Evolutionary conservation across 2,797 vertebrate genomes (phyloP).

Genomic region (Chromobotia macracanthus): DNA sequence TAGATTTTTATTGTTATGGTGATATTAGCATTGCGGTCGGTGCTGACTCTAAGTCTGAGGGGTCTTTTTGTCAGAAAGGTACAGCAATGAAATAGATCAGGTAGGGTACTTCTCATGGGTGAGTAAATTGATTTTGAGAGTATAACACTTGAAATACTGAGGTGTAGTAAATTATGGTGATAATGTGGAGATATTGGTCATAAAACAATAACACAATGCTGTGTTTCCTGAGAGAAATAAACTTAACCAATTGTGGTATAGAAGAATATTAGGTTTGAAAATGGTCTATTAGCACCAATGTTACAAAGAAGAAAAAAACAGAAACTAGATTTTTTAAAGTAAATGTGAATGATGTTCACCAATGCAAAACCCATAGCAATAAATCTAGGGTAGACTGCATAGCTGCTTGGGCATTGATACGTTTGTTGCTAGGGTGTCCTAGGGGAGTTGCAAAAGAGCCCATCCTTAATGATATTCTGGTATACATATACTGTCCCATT

Average conservation of each 20-base stretch:
- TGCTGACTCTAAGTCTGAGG: slow-evolving; percentile 70
- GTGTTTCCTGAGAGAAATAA: slow-evolving; percentile 18
- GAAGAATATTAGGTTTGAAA: slow-evolving; percentile 16
- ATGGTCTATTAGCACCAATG: neutral
- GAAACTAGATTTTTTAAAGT: neutral
- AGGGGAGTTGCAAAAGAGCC: neutral
- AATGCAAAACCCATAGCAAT: neutral
- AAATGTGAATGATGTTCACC: neutral
- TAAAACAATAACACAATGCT: slow-evolving; percentile 16
- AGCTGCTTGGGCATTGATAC: neutral
- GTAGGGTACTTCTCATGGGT: slow-evolving; percentile 50
- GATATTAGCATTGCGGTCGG: slow-evolving; percentile 82
- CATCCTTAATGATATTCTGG: too few species aligned
- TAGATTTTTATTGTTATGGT: slow-evolving; percentile 78
- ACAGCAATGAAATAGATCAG: slow-evolving; percentile 54
- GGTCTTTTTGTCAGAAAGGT: slow-evolving; percentile 68
- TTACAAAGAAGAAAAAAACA: neutral
- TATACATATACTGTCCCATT: too few species aligned
- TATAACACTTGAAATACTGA: slow-evolving; percentile 20
- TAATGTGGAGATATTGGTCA: slow-evolving; percentile 9
- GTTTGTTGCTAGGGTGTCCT: neutral
- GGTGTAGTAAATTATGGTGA: slow-evolving; percentile 23
- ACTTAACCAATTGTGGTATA: slow-evolving; percentile 1
- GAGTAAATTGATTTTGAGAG: slow-evolving; percentile 44
- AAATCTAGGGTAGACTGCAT: too few species aligned